Conservation (phyloP, 2,113 vertebrate genomes). For the Lagopus muta region DNA sequence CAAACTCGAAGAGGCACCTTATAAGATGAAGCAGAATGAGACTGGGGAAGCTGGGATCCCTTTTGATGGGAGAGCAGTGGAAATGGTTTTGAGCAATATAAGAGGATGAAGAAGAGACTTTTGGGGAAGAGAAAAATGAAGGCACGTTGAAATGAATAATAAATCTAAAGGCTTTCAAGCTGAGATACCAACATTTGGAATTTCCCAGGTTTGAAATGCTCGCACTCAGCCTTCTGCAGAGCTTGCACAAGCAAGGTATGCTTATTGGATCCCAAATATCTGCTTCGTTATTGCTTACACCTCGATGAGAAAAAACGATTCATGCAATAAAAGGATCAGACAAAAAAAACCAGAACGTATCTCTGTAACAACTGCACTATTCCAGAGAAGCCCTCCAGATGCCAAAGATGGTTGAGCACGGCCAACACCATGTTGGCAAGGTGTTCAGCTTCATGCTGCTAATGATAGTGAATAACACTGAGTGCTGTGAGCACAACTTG, state of each 20-base stretch:
- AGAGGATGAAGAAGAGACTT: background rate
- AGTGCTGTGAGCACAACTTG: background rate
- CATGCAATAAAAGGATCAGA: background rate
- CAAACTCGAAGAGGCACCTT: background rate
- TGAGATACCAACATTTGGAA: background rate
- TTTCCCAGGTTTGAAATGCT: background rate
- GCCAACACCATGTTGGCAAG: background rate
- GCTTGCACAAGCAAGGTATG: rapidly evolving
- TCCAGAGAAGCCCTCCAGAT: background rate
- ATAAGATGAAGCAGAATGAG: background rate
- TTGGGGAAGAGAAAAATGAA: background rate
- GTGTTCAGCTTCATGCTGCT: background rate
- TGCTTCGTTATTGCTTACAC: background rate
- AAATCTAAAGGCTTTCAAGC: background rate
- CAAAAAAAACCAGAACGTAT: background rate
- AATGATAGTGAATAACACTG: constrained; percentile 27
- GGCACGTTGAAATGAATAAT: background rate
- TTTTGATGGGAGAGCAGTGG: background rate
- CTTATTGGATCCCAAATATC: background rate
- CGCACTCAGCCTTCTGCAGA: background rate
- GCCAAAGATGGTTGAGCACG: background rate
- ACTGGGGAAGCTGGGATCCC: background rate
- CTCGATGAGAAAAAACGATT: background rate
- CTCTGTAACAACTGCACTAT: background rate
- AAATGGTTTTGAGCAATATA: background rate